Base-by-base conservation (phyloP, 2,113 vertebrate species). In the Elephas maximus region DNA sequence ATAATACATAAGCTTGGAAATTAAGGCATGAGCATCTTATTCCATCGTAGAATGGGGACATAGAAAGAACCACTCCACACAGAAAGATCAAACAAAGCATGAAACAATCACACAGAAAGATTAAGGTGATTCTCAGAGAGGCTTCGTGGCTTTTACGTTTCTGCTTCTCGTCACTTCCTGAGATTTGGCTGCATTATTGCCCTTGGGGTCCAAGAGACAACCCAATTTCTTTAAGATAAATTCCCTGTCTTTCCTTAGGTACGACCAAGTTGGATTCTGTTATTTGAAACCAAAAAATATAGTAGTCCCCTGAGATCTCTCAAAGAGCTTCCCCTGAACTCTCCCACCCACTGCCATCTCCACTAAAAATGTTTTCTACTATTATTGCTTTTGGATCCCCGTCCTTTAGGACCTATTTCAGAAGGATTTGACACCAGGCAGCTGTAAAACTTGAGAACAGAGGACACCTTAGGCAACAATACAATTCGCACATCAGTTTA, bases 401-500 rank as follows among this genome's bases (percentile, higher is more conserved):
- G 63, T 96, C 63, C 74, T 91, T 93, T 67, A 95, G 93, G 77
- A 94, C 97, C 80, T 78, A 95, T 92, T 98, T 97, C 93, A 96
- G 96, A 94, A 88, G 81, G 30, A 92, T 57, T 82, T 89, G 90
- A 94, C 78, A 92, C 96, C 93, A 95, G 73, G 91, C 15, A 6
- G 91, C 93, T 97, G 57, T 67, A 93, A 96, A 63, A 88, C n/a
- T 87, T 92, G 95, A 96, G 86, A 96, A 93, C 67, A 95, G 82
- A 96, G 62, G 67, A 97, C 96, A 97, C 97, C 96, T 97, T 86
- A 86, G 87, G 80, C 89, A 97, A 91, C 71, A 97, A 91, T 65
- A 95, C 67, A 95, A 95, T 94, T 98, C 95, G 87, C 93, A 97
- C 93, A 94, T 95, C 95, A 45, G 62, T 73, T 92, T 95, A 95